Percentiles rank a stretch among this genome's conserved stretches.
Conservation (phyloP, 2,113 vertebrate species). For the Cygnus buccinator region DNA sequence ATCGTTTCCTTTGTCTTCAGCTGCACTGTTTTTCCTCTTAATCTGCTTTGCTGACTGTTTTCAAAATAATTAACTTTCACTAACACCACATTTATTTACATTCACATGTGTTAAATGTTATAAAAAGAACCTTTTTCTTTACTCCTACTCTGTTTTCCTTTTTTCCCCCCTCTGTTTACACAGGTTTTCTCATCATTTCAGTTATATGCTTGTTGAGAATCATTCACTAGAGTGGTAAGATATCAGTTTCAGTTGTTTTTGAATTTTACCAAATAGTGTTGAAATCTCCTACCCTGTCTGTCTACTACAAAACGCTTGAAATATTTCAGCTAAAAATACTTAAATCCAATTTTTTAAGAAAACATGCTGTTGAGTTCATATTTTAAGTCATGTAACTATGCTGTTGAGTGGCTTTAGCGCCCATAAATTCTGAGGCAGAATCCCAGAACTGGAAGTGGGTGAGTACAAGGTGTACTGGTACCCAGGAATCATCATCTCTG, state of each 20-base stretch:
- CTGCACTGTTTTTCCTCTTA: conserved; percentile 10
- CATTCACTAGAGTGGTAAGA: not conserved
- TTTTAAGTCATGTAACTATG: rapidly evolving
- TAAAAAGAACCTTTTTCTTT: conserved; percentile 20
- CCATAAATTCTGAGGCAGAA: not conserved
- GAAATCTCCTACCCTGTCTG: not conserved
- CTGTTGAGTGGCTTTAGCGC: rapidly evolving
- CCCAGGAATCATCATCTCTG: not conserved
- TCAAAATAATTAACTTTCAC: conserved; percentile 37
- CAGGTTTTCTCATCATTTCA: conserved; percentile 26
- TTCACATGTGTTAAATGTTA: conserved; percentile 14
- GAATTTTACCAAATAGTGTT: not conserved
- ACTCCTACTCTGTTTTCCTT: not conserved
- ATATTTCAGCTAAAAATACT: not conserved
- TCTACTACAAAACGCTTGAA: not conserved
- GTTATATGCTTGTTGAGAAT: not conserved
- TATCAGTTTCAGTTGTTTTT: not conserved
- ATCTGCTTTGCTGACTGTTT: conserved; percentile 31
- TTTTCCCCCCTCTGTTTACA: not conserved
- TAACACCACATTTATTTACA: conserved; percentile 34
- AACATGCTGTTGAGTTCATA: not conserved
- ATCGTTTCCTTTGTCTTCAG: conserved; percentile 20
- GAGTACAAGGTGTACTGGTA: not conserved
- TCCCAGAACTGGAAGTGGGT: not conserved
- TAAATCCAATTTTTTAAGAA: not conserved